These are phyloP conservation scores for Cariama cristata DNA, from an alignment of 2,113 vertebrate genomes.

Conservation along the genomic window DNA sequence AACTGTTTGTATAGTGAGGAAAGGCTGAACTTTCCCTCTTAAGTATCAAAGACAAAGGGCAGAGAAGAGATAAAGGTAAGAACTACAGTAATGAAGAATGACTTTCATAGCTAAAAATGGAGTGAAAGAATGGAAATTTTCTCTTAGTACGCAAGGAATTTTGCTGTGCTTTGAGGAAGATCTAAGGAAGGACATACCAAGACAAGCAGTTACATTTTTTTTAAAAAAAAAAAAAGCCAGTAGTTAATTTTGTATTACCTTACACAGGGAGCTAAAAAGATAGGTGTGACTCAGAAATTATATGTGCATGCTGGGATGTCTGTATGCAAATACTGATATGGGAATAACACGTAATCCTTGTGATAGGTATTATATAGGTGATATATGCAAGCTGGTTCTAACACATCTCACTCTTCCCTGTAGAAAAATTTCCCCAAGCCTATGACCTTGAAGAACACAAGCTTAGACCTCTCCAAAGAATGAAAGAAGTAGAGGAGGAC, in stretches of 20 bases:
- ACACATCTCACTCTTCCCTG: not conserved
- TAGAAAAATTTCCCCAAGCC: not conserved
- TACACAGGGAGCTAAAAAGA: not conserved
- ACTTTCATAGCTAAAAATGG: not conserved
- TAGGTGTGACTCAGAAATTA: not conserved
- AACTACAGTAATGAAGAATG: not conserved
- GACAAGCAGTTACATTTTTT: not conserved
- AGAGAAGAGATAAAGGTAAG: constrained; percentile 2
- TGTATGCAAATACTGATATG: not conserved
- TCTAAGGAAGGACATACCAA: not conserved
- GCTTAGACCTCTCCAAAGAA: not conserved
- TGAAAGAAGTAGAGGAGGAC: not conserved
- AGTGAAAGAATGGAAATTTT: not conserved
- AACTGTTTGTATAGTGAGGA: constrained; percentile 37
- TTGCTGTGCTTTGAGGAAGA: not conserved
- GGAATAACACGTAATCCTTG: not conserved
- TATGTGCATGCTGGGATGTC: not conserved
- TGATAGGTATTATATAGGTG: not conserved
- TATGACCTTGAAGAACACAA: not conserved
- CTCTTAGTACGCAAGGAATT: not conserved
- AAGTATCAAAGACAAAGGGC: constrained; percentile 15
- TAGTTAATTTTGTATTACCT: not conserved
- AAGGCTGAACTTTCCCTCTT: constrained; percentile 1
- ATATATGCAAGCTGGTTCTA: not conserved
- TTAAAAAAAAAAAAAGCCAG: not conserved